Evolutionary conservation across 2,113 vertebrate species (phyloP).

Genomic region (Dipodomys spectabilis): DNA sequence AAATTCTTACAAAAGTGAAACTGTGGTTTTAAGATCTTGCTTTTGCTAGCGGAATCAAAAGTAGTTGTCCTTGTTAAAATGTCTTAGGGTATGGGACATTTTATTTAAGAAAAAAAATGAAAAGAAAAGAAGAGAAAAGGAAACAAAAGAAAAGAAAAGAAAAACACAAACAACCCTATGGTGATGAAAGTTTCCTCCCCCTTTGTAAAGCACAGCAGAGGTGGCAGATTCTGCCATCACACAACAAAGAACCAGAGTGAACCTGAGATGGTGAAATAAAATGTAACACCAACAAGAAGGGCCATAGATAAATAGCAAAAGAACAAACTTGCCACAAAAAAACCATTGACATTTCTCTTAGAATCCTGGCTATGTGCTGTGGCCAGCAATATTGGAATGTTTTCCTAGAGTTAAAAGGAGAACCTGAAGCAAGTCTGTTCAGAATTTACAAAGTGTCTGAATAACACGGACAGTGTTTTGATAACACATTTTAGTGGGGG

Average conservation of each 20-base stretch:
- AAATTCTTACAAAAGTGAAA: conserved; percentile 63
- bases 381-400: conserved; percentile 79
- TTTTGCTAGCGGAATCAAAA: conserved; percentile 36
- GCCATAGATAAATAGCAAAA: conserved; percentile 79
- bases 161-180: conserved; percentile 39
- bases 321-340: conserved; percentile 63
- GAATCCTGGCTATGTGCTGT: conserved; percentile 66
- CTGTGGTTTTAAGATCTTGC: not conserved
- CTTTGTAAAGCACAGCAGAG: conserved; percentile 55
- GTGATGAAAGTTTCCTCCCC: not conserved
- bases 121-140: too few species aligned
- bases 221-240: conserved; percentile 65
- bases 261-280: conserved; percentile 61
- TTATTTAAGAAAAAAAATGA: not conserved
- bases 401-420: conserved; percentile 79
- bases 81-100: conserved; percentile 50
- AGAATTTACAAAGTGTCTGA: conserved; percentile 68
- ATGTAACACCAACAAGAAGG: conserved; percentile 75
- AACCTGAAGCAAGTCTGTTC: conserved; percentile 73
- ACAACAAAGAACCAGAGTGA: conserved; percentile 74
- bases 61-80: conserved; percentile 24
- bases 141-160: not conserved
- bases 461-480: conserved; percentile 71
- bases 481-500: conserved; percentile 75
- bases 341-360: conserved; percentile 57